phyloP scores from a whole-genome alignment of 2,888 invertebrate species.

The Plagodis pulveraria region DNA sequence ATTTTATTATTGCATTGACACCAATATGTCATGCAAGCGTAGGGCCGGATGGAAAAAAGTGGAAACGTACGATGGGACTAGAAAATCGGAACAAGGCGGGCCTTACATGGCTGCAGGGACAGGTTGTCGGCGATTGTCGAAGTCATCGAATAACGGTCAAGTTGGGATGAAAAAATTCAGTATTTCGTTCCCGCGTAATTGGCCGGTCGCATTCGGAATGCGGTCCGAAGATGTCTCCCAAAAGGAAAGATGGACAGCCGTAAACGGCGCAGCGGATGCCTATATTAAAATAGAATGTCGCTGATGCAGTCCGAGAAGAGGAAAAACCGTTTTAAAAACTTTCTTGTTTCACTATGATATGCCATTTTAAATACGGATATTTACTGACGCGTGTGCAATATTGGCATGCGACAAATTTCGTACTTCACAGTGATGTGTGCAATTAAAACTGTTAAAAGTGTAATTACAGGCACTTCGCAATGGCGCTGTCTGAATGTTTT shows the following conservation, averaged over 20 bases:
- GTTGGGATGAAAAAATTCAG: conserved; percentile 66
- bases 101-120: conserved; percentile 63
- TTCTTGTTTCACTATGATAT: conserved; percentile 31
- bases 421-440: conserved; percentile 31
- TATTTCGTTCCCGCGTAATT: conserved; percentile 69
- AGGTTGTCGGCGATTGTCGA: conserved; percentile 74
- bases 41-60: conserved; percentile 65
- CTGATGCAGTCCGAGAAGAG: conserved; percentile 32
- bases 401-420: conserved; percentile 37
- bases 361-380: conserved; percentile 28
- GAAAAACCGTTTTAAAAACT: conserved; percentile 40
- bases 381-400: conserved; percentile 24
- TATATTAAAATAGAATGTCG: conserved; percentile 70
- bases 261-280: conserved; percentile 63
- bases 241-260: conserved; percentile 66
- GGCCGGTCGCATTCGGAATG: conserved; percentile 75
- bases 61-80: conserved; percentile 68
- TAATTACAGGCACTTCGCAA: conserved; percentile 37
- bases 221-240: conserved; percentile 70
- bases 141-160: conserved; percentile 75
- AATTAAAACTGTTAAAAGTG: conserved; percentile 32
- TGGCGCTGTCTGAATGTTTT: conserved; percentile 26
- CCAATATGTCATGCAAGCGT: conserved; percentile 66
- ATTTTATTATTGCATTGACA: conserved; percentile 81
- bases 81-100: conserved; percentile 75